Percentiles rank a stretch among this genome's conserved stretches.
These are phyloP conservation scores for Morus bassanus DNA, from an alignment of 2,797 vertebrate genomes.

Conservation along the genomic window DNA sequence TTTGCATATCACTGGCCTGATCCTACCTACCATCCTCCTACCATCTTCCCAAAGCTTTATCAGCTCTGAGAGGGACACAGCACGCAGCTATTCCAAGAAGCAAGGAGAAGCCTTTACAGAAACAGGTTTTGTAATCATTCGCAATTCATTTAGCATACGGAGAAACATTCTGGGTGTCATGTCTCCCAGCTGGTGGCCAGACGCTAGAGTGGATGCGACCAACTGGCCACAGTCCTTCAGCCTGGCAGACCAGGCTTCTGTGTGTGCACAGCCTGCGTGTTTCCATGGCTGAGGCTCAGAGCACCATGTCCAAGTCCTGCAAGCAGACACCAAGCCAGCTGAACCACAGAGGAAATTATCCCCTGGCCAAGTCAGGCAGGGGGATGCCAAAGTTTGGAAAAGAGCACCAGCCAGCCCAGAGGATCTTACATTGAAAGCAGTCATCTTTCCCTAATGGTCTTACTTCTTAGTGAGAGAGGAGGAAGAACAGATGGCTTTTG, in stretches of 20 bases:
- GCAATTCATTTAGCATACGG: constrained; percentile 60
- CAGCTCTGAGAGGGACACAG: neutral
- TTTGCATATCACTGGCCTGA: neutral
- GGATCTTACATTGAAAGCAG: neutral
- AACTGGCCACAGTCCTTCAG: constrained; percentile 48
- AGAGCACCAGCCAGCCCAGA: neutral
- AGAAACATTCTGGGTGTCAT: constrained; percentile 48
- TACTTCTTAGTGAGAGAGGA: neutral
- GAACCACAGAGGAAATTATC: constrained; percentile 21
- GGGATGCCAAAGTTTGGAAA: constrained; percentile 11
- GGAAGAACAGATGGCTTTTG: neutral
- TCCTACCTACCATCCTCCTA: neutral
- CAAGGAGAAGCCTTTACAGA: constrained; percentile 36
- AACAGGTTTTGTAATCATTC: constrained; percentile 44
- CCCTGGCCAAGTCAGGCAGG: neutral
- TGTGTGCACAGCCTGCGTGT: neutral
- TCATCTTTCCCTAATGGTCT: neutral
- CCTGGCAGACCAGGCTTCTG: constrained; percentile 9
- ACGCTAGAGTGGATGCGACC: constrained; percentile 4
- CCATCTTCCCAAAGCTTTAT: neutral
- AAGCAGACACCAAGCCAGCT: constrained; percentile 13
- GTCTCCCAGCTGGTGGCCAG: constrained; percentile 59
- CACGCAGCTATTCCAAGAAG: neutral
- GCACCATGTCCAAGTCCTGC: neutral
- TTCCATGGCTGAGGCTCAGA: constrained; percentile 11